Conservation (phyloP, 37 sponge, comb jelly and placozoan genomes). For the Ianthella basta region DNA sequence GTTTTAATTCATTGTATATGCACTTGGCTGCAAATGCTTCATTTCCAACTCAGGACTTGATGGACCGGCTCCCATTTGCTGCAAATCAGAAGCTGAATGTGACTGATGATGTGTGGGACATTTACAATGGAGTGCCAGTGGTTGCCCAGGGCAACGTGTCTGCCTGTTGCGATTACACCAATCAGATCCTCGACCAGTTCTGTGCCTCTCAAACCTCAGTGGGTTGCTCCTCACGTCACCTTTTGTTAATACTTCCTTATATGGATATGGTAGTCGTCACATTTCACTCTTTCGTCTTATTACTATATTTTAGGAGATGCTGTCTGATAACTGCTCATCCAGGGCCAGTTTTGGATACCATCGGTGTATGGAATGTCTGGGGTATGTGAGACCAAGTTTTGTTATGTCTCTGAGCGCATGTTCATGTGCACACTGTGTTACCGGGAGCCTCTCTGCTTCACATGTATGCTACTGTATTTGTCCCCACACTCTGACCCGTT, state of each 20-base stretch:
- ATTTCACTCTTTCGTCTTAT: background rate
- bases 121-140: background rate
- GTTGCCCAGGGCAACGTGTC: slow-evolving; percentile 16
- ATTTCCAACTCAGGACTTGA: no score
- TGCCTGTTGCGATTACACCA: slow-evolving; percentile 58
- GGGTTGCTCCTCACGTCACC: slow-evolving; percentile 7
- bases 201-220: slow-evolving; percentile 60
- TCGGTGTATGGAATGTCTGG: slow-evolving; percentile 42
- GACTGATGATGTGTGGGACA: background rate
- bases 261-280: background rate
- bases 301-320: background rate
- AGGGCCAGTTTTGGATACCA: slow-evolving; percentile 45
- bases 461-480: no score
- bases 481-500: no score
- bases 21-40: no score
- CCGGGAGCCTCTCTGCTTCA: no score
- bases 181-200: slow-evolving; percentile 77
- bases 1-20: no score
- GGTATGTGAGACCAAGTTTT: background rate
- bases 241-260: background rate
- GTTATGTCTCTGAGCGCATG: no score
- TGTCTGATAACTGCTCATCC: background rate
- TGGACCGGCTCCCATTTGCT: background rate
- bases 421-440: background rate
- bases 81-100: background rate